phyloP scores from a whole-genome alignment of 1,140 invertebrate genomes.

The Aphis gossypii region DNA sequence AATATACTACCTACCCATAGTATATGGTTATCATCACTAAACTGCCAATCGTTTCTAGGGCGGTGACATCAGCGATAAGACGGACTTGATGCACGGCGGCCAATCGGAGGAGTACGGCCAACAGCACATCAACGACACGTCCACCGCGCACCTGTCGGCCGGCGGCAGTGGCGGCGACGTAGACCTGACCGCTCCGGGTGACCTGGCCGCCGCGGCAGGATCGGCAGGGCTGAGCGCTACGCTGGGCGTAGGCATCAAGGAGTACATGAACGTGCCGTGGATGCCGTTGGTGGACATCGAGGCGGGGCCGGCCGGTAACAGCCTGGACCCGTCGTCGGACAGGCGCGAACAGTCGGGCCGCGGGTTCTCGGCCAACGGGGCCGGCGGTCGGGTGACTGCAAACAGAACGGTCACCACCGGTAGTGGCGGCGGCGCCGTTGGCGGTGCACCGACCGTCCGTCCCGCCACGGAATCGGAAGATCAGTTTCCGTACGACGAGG shows the following conservation, averaged over 20 bases:
- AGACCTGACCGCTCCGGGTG: not conserved
- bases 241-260: constrained; percentile 58
- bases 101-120: constrained; percentile 49
- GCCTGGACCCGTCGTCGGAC: constrained; percentile 40
- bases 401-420: not conserved
- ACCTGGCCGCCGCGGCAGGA: not conserved
- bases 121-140: constrained; percentile 49
- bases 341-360: constrained; percentile 45
- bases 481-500: constrained; percentile 36
- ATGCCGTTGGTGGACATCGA: constrained; percentile 43
- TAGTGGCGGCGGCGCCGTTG: not conserved
- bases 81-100: constrained; percentile 19
- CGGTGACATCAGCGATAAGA: constrained; percentile 28
- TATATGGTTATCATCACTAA: not conserved
- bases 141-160: too few species aligned
- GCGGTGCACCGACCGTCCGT: not conserved
- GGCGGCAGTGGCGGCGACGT: not conserved
- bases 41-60: not conserved
- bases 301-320: constrained; percentile 19
- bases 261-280: constrained; percentile 61
- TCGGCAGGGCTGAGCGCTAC: constrained; percentile 25
- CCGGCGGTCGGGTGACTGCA: not conserved
- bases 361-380: not conserved
- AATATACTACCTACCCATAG: too few species aligned
- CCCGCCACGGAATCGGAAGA: not conserved